These are phyloP conservation scores for Mylabris sibirica DNA, from an alignment of 2,888 invertebrate species.

Conservation along the genomic window DNA sequence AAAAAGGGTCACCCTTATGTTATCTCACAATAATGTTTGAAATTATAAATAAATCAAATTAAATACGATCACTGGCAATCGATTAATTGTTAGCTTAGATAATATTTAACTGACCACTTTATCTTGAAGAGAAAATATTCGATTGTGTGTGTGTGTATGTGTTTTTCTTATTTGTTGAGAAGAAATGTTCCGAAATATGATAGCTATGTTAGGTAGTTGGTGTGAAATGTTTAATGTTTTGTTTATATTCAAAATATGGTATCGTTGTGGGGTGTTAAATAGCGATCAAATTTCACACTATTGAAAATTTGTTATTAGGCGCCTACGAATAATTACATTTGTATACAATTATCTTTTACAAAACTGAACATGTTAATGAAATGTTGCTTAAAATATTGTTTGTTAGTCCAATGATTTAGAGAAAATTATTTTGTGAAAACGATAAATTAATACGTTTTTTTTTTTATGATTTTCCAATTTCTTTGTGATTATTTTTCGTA, in stretches of 20 bases:
- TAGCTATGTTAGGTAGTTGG: constrained; percentile 32
- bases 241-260: constrained; percentile 27
- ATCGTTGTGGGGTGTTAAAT: constrained; percentile 30
- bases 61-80: not conserved
- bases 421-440: not conserved
- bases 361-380: not conserved
- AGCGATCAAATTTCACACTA: constrained; percentile 41
- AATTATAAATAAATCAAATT: not conserved
- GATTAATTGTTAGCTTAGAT: not conserved
- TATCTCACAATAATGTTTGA: not conserved
- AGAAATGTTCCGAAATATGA: constrained; percentile 21
- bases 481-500: not conserved
- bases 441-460: not conserved
- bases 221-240: constrained; percentile 31
- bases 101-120: not conserved
- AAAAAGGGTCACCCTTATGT: constrained; percentile 40
- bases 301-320: constrained; percentile 34
- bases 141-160: no score
- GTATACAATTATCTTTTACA: not conserved
- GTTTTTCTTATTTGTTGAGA: not conserved
- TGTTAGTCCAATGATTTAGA: not conserved
- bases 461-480: not conserved
- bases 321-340: constrained; percentile 34
- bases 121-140: not conserved
- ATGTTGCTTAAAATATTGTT: not conserved